These are phyloP conservation scores for Spatulosminthurus flaviceps DNA, from an alignment of 2,888 invertebrate species.

Conservation along the genomic window DNA sequence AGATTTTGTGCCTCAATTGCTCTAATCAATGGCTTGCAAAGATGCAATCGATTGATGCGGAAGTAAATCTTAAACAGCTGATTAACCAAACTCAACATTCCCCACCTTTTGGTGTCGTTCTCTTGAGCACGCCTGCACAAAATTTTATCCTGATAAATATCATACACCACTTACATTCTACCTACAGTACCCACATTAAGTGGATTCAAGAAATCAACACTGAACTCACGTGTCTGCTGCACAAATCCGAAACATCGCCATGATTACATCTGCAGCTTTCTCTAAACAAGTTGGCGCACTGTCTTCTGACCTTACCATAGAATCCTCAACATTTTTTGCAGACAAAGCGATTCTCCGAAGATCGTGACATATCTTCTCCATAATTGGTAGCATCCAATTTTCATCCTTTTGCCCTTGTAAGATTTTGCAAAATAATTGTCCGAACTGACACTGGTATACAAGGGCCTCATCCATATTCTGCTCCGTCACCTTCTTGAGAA, in stretches of 20 bases:
- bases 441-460: constrained; percentile 79
- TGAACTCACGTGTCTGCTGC: constrained; percentile 82
- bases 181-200: constrained; percentile 16
- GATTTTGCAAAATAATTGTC: constrained; percentile 81
- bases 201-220: neutral
- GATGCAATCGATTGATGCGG: constrained; percentile 86
- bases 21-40: constrained; percentile 93
- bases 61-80: constrained; percentile 98
- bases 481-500: constrained; percentile 69
- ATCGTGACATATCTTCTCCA: constrained; percentile 90
- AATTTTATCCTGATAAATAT: constrained; percentile 21
- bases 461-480: constrained; percentile 74
- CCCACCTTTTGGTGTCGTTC: constrained; percentile 91
- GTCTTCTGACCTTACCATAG: constrained; percentile 59
- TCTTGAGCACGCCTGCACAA: constrained; percentile 77
- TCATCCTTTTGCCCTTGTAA: constrained; percentile 90
- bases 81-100: constrained; percentile 95
- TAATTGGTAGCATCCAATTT: constrained; percentile 95
- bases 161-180: too few relatives aligned
- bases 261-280: constrained; percentile 91
- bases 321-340: constrained; percentile 73
- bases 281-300: constrained; percentile 70
- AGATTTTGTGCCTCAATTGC: constrained; percentile 90
- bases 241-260: constrained; percentile 93
- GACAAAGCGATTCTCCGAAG: constrained; percentile 83